These are phyloP conservation scores for Carollia perspicillata DNA, from an alignment of 2,113 vertebrate species.

Conservation along the genomic window DNA sequence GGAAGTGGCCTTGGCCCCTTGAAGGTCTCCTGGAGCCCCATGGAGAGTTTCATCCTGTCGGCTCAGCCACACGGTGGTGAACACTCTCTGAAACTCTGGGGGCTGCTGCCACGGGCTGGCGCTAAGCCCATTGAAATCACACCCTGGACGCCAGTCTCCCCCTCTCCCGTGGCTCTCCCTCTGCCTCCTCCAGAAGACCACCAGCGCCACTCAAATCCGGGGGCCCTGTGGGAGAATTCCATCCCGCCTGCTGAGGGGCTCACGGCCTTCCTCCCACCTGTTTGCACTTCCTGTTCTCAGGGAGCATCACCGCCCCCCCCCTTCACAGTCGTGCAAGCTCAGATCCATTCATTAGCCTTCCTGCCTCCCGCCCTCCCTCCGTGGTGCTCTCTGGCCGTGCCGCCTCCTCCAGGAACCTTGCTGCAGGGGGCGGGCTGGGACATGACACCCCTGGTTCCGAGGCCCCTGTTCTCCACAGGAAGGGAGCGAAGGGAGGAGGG, in stretches of 20 bases:
- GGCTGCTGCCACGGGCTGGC: not conserved
- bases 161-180: not conserved
- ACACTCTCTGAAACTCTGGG: not conserved
- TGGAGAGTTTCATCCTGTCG: slow-evolving; percentile 69
- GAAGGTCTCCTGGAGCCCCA: not conserved
- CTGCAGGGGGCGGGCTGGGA: not conserved
- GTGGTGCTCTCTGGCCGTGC: not conserved
- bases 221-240: not conserved
- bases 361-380: not conserved
- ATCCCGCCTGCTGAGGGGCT: not conserved
- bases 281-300: not conserved
- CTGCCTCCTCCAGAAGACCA: not conserved
- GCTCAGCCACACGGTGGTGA: slow-evolving; percentile 48
- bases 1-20: slow-evolving; percentile 37
- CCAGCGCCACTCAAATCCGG: rapidly evolving
- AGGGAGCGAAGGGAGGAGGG: not conserved
- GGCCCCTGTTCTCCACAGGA: not conserved
- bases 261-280: not conserved
- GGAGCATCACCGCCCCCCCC: rapidly evolving
- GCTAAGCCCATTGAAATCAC: not conserved
- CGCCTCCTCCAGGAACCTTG: not conserved
- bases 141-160: not conserved
- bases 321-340: not conserved
- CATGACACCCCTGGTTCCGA: not conserved
- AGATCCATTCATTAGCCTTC: not conserved